Conservation (phyloP, 2,888 invertebrate genomes). For the Penaeus monodon region DNA sequence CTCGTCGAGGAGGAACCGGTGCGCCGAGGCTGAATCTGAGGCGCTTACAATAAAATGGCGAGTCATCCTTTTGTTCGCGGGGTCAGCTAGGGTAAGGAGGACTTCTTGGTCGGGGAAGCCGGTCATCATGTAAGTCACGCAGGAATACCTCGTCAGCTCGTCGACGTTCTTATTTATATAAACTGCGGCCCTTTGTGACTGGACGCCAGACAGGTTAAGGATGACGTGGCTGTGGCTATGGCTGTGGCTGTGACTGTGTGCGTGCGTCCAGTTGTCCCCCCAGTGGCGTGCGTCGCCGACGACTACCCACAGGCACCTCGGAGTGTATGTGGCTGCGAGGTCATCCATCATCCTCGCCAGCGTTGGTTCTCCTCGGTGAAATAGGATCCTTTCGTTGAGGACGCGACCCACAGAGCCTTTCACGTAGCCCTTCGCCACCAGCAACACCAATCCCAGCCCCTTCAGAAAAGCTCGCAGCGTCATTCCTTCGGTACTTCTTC, state of each 20-base stretch:
- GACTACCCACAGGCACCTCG: conserved; percentile 31
- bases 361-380: neutral
- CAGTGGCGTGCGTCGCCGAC: neutral
- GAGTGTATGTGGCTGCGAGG: conserved; percentile 27
- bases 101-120: conserved; percentile 1
- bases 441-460: no score
- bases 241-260: neutral
- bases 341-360: conserved; percentile 10
- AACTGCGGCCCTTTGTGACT: neutral
- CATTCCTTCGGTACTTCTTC: no score
- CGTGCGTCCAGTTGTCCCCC: neutral
- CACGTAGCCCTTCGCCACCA: no score
- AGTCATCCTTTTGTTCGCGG: conserved; percentile 8
- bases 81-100: conserved; percentile 24
- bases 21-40: neutral
- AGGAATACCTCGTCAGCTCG: conserved; percentile 30
- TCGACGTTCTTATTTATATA: conserved; percentile 44
- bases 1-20: conserved; percentile 30
- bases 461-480: no score
- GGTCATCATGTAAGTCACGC: conserved; percentile 35
- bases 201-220: neutral
- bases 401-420: neutral
- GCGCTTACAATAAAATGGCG: neutral
- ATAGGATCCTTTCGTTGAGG: neutral
- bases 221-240: conserved; percentile 4